Base-by-base conservation (phyloP, 1,140 invertebrate species). In the Pygmarrhopalites habei region DNA sequence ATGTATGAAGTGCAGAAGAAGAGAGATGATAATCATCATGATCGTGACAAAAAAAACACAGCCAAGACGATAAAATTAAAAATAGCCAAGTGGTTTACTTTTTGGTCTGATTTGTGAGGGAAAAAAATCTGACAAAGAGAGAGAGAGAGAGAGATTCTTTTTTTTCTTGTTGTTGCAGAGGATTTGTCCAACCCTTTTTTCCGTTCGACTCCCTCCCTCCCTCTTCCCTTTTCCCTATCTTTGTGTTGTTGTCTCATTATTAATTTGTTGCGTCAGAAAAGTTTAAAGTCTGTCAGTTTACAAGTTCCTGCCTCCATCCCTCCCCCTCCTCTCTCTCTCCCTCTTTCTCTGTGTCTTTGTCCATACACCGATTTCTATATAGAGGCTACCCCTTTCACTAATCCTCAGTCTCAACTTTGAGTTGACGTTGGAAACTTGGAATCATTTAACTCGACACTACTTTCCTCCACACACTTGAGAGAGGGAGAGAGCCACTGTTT, bases 81-180 rank as follows among this genome's bases (percentile, higher is more conserved):
- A 55, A 55, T 55, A 55, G 51, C 51, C 51, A 55, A 28, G 51
- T 32, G 51, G 51, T 32, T 55, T 55, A 55, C 51, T 55, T 55
- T 55, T 55, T 49, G 23, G 10, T 28, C 51, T 55, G 51, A 55
- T 28, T 55, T 29, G 26, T 29, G 26, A 32, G 23, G 29, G 29
- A 29, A 32, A n/a, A n/a, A n/a, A n/a, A n/a, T n/a, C n/a, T n/a
- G n/a, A n/a, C n/a, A n/a, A n/a, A n/a, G n/a, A n/a, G n/a, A n/a
- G n/a, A n/a, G n/a, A n/a, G n/a, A n/a, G n/a, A n/a, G n/a, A n/a
- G n/a, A n/a, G n/a, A n/a, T n/a, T n/a, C n/a, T n/a, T n/a, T n/a
- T n/a, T n/a, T n/a, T n/a, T n/a, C n/a, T n/a, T n/a, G n/a, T n/a
- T n/a, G n/a, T n/a, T n/a, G n/a, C 14, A 15, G 7, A 10, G 10